A percentile compares a stretch with the other conserved stretches of the same genome.
Evolutionary conservation across 2,888 invertebrate genomes (phyloP).

Genomic region (Erebia palarica): DNA sequence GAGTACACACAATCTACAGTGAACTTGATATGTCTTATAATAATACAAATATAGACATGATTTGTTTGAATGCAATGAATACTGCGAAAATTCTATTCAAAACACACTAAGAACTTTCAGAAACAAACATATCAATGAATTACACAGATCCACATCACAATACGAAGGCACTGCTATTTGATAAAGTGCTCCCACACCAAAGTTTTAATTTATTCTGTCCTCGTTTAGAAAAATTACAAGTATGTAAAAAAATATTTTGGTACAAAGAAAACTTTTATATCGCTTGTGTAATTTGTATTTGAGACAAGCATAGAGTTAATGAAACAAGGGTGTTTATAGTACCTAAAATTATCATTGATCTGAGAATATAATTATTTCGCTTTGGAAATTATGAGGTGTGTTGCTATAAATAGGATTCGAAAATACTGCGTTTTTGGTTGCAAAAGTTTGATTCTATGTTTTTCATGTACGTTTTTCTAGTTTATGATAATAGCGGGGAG

Average conservation of each 20-base stretch:
- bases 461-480: too few relatives aligned
- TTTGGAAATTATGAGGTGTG: too few relatives aligned
- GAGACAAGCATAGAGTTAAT: too few relatives aligned
- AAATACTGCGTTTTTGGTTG: too few relatives aligned
- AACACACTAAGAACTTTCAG: conserved; percentile 22
- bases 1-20: conserved; percentile 15
- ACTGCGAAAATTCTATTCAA: conserved; percentile 20
- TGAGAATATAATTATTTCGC: too few relatives aligned
- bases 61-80: conserved; percentile 23
- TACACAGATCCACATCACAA: conserved; percentile 54
- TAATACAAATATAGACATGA: conserved; percentile 43
- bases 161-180: conserved; percentile 74
- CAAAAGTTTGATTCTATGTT: too few relatives aligned
- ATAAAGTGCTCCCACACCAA: conserved; percentile 40
- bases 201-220: not conserved
- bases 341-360: too few relatives aligned
- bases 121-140: conserved; percentile 46
- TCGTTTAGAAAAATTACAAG: not conserved
- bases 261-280: too few relatives aligned
- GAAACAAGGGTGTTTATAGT: too few relatives aligned
- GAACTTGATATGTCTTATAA: conserved; percentile 48
- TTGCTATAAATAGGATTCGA: too few relatives aligned
- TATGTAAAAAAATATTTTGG: not conserved
- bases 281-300: too few relatives aligned
- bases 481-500: not conserved